A percentile compares a stretch with the other conserved stretches of the same genome.
phyloP scores from a whole-genome alignment of 2,888 invertebrate species.

The Idaea aversata region DNA sequence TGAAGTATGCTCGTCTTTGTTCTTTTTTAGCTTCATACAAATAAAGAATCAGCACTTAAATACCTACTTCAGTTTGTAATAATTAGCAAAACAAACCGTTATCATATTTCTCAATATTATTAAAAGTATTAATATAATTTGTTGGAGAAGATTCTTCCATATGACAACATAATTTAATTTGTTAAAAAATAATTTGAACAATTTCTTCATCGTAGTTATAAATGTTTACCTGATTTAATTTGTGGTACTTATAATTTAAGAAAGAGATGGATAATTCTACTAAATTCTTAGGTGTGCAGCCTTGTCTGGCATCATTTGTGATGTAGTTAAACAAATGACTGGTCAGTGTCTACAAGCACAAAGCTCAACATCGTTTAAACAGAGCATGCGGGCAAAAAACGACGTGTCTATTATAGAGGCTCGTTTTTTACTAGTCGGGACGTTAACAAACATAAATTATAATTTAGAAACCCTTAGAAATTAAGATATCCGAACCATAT shows the following conservation, averaged over 20 bases:
- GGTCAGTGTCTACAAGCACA: conserved; percentile 47
- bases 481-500: conserved; percentile 70
- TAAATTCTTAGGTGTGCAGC: background rate
- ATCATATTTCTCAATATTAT: background rate
- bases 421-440: conserved; percentile 62
- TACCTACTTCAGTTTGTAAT: conserved; percentile 11
- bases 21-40: conserved; percentile 18
- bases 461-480: conserved; percentile 72
- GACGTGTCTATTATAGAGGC: conserved; percentile 72
- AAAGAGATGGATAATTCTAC: conserved; percentile 55
- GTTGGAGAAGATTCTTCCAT: background rate
- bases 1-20: conserved; percentile 54
- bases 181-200: background rate
- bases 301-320: background rate
- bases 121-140: background rate
- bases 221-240: background rate
- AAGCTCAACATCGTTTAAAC: conserved; percentile 59
- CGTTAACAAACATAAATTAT: conserved; percentile 75
- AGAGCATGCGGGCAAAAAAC: conserved; percentile 70
- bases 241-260: conserved; percentile 22
- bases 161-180: background rate
- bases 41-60: conserved; percentile 5
- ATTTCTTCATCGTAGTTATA: conserved; percentile 1
- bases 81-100: conserved; percentile 13
- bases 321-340: conserved; percentile 35